A percentile compares a stretch with the other conserved stretches of the same genome.
Evolutionary conservation across 2,888 invertebrate species (phyloP).

Genomic region (Phorcus lineatus): DNA sequence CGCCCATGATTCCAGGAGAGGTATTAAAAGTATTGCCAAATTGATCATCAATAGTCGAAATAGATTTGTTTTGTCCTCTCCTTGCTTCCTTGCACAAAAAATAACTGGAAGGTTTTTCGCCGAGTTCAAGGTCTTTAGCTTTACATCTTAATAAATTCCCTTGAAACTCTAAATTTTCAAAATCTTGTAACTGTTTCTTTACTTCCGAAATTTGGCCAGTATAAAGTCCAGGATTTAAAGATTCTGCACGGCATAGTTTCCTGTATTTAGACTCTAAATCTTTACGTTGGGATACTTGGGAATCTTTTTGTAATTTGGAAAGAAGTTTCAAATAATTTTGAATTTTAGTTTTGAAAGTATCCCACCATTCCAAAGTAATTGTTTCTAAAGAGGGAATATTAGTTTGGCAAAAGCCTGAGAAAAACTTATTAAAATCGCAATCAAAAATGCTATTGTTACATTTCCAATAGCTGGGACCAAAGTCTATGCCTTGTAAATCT

Average conservation of each 20-base stretch:
- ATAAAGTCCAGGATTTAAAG: constrained; percentile 3
- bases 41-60: neutral
- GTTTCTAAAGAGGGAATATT: neutral
- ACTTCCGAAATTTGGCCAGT: constrained; percentile 35
- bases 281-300: neutral
- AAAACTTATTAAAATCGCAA: neutral
- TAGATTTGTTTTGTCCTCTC: constrained; percentile 15
- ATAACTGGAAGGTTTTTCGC: constrained; percentile 20
- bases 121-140: neutral
- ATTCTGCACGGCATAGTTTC: neutral
- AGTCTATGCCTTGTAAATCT: neutral
- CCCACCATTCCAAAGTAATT: neutral
- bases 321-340: neutral
- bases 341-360: neutral
- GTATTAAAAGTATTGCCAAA: neutral
- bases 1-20: constrained; percentile 15
- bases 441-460: neutral
- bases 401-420: neutral
- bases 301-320: neutral
- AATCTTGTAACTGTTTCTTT: neutral
- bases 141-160: constrained; percentile 24
- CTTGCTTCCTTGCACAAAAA: constrained; percentile 21
- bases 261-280: neutral
- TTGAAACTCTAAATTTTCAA: neutral
- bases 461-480: neutral